Evolutionary conservation across 2,888 invertebrate genomes (phyloP).

Genomic region (Heliconius aoede): DNA sequence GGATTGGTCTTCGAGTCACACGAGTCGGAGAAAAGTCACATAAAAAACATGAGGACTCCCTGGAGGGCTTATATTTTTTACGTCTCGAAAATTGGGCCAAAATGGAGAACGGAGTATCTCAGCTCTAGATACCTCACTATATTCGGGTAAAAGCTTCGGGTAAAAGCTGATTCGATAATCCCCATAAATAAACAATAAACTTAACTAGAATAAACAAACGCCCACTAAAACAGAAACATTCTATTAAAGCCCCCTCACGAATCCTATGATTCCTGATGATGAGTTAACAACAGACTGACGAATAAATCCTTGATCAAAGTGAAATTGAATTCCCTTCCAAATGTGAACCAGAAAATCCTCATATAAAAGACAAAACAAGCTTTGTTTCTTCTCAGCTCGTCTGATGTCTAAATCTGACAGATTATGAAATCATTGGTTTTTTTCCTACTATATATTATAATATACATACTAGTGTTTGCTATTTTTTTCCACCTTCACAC

Average conservation of each 20-base stretch:
- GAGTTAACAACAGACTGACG: conserved; percentile 10
- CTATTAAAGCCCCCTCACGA: neutral
- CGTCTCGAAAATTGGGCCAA: too few relatives aligned
- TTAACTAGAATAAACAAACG: neutral
- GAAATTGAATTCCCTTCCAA: neutral
- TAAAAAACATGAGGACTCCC: too few relatives aligned
- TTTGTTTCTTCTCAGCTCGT: neutral
- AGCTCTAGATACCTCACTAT: too few relatives aligned
- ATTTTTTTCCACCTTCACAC: too few relatives aligned
- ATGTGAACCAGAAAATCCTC: neutral
- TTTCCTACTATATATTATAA: neutral
- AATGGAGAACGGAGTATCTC: too few relatives aligned
- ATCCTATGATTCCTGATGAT: neutral
- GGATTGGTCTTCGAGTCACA: too few relatives aligned
- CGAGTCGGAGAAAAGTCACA: too few relatives aligned
- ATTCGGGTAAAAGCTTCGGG: neutral
- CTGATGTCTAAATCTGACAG: neutral
- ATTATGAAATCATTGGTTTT: neutral
- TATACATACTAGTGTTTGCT: too few relatives aligned
- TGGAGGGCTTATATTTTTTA: too few relatives aligned
- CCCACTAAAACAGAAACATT: neutral
- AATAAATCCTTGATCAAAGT: conserved; percentile 15
- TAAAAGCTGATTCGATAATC: neutral
- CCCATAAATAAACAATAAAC: neutral
- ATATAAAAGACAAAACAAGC: neutral